Conservation (phyloP, 2,888 invertebrate species). For the Caenorhabditis panamensis region DNA sequence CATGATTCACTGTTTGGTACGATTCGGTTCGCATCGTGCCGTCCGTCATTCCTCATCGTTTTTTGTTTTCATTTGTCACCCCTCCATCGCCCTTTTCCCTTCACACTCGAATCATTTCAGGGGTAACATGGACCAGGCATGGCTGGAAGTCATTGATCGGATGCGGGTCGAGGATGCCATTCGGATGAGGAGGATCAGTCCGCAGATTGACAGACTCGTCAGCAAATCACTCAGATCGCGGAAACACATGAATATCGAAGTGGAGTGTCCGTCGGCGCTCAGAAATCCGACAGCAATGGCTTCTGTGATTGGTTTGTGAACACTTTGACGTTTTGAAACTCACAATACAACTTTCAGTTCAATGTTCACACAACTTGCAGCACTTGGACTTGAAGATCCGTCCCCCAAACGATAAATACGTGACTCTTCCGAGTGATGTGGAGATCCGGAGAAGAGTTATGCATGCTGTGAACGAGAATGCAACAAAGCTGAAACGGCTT, state of each 20-base stretch:
- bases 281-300: conserved; percentile 25
- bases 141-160: conserved; percentile 48
- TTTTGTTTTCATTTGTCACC: conserved; percentile 23
- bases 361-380: conserved; percentile 41
- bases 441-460: conserved; percentile 30
- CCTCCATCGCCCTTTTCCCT: not conserved
- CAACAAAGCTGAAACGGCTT: conserved; percentile 24
- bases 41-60: not conserved
- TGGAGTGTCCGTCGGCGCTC: conserved; percentile 40
- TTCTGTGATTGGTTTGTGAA: conserved; percentile 41
- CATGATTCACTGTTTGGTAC: conserved; percentile 35
- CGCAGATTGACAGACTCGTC: conserved; percentile 21
- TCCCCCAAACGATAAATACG: conserved; percentile 17
- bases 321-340: too few species aligned
- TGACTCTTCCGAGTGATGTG: conserved; percentile 32
- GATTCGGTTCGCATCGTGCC: conserved; percentile 4
- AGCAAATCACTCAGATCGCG: conserved; percentile 32
- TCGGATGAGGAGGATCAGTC: conserved; percentile 31
- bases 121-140: conserved; percentile 58
- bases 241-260: conserved; percentile 38
- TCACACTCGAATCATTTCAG: not conserved
- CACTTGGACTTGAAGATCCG: conserved; percentile 37
- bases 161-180: conserved; percentile 44
- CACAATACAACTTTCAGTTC: too few species aligned
- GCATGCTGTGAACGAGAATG: conserved; percentile 27